Evolutionary conservation across 2,113 vertebrate species (phyloP).

Genomic region (Microtus richardsoni): DNA sequence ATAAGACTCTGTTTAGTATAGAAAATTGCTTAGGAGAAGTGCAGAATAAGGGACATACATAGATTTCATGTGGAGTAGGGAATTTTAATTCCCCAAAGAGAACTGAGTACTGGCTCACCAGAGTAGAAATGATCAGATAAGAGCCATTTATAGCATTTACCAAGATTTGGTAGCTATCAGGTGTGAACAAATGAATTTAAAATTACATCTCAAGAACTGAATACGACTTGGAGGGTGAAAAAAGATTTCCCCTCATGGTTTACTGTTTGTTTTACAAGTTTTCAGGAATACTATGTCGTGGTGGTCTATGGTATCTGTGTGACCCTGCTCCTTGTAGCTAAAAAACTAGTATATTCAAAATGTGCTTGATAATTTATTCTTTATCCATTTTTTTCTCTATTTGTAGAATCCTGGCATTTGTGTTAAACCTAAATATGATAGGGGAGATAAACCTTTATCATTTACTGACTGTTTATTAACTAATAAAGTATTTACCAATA

Average conservation of each 20-base stretch:
- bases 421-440: slow-evolving; percentile 79
- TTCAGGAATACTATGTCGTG: neutral
- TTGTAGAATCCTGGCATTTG: slow-evolving; percentile 78
- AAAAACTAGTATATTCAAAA: slow-evolving; percentile 61
- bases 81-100: neutral
- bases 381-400: slow-evolving; percentile 76
- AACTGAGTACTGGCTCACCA: neutral
- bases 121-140: neutral
- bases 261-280: slow-evolving; percentile 66
- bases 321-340: slow-evolving; percentile 38
- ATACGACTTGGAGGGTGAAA: slow-evolving; percentile 54
- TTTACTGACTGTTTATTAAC: slow-evolving; percentile 72
- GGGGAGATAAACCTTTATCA: slow-evolving; percentile 75
- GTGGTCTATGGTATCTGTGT: neutral
- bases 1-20: slow-evolving; percentile 7
- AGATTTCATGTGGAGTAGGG: slow-evolving; percentile 6
- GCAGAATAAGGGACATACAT: neutral
- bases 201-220: slow-evolving; percentile 31
- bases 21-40: slow-evolving; percentile 21
- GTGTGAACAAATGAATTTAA: slow-evolving; percentile 36
- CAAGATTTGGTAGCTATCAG: slow-evolving; percentile 36
- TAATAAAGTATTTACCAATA: slow-evolving; percentile 52
- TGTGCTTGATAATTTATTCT: slow-evolving; percentile 56
- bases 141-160: neutral
- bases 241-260: slow-evolving; percentile 26